Conservation (phyloP, 1,140 invertebrate species). For the Zaprionus taronus region DNA sequence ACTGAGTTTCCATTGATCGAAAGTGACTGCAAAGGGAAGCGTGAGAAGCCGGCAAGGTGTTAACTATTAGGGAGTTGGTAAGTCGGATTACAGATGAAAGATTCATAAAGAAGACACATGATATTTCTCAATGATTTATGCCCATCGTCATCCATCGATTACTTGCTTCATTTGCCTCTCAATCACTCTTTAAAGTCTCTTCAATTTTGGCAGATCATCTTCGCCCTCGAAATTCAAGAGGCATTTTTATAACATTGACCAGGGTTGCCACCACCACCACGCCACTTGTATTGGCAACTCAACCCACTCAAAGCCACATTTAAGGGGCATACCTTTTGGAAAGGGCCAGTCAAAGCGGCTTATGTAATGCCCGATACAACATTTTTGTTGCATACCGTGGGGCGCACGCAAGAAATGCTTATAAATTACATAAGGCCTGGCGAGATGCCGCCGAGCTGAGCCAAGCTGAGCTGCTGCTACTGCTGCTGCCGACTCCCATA, state of each 20-base stretch:
- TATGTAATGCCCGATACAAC: slow-evolving; percentile 59
- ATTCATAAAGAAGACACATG: background rate
- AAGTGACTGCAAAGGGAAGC: background rate
- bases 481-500: slow-evolving; percentile 55
- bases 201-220: background rate
- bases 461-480: slow-evolving; percentile 15
- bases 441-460: slow-evolving; percentile 5
- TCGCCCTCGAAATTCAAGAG: slow-evolving; percentile 29
- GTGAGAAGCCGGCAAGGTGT: slow-evolving; percentile 9
- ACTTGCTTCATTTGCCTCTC: background rate
- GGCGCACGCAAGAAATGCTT: slow-evolving; percentile 73
- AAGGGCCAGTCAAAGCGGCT: slow-evolving; percentile 34
- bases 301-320: slow-evolving; percentile 34
- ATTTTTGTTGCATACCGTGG: slow-evolving; percentile 74
- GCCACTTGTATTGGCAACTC: slow-evolving; percentile 46
- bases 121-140: background rate
- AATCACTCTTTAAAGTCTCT: slow-evolving; percentile 16
- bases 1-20: slow-evolving; percentile 15
- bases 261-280: background rate
- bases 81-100: background rate
- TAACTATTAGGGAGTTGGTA: background rate
- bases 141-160: slow-evolving; percentile 4
- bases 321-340: slow-evolving; percentile 52
- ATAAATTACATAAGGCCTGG: slow-evolving; percentile 69
- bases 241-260: slow-evolving; percentile 10